Base-by-base conservation (phyloP, 2,113 vertebrate species). In the Rhabdomys dilectus region DNA sequence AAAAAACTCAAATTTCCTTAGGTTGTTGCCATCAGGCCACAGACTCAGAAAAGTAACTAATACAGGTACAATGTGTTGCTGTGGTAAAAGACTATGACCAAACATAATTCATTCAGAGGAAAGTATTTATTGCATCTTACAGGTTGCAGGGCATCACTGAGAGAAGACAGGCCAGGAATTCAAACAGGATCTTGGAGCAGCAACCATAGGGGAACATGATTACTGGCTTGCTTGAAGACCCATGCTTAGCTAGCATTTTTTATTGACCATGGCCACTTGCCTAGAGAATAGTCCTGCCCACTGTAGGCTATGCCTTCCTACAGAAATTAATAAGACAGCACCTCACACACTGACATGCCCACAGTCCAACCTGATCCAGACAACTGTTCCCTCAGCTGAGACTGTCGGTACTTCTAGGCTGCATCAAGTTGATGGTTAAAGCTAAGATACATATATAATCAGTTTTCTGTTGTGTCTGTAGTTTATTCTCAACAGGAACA, bases 381-480 rank as follows among this genome's bases (percentile, higher is more conserved):
- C 80, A 62, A 62, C 7, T 17, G 56, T 26, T 24, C 11, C 81
- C 13, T 84, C n/a, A 29, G n/a, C 21, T 73, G 72, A 24, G 72
- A 73, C 72, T 75, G 19, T 24, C 7, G 10, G 12, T 9, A 13
- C 53, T 81, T 58, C 31, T 81, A 58, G 78, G 21, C 56, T 84
- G 24, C 29, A 16, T 62, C 36, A 62, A 29, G n/a, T 16, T 84
- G 81, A 15, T 24, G 29, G 81, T 17, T 84, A 42, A 62, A 17
- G 21, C 56, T 39, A 82, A 82, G 11, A 60, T 60, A 81, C 4
- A 39, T 82, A 26, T 58, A 12, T 39, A 82, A 60, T 36, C 42
- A 60, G 19, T 81, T 84, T 96, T 93, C 76, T 73, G 11, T 94
- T 76, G 3, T 53, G 84, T 36, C 2, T 78, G 26, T 89, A 53